Evolutionary conservation across 2,888 invertebrate genomes (phyloP).

Genomic region (Cephus runcator): DNA sequence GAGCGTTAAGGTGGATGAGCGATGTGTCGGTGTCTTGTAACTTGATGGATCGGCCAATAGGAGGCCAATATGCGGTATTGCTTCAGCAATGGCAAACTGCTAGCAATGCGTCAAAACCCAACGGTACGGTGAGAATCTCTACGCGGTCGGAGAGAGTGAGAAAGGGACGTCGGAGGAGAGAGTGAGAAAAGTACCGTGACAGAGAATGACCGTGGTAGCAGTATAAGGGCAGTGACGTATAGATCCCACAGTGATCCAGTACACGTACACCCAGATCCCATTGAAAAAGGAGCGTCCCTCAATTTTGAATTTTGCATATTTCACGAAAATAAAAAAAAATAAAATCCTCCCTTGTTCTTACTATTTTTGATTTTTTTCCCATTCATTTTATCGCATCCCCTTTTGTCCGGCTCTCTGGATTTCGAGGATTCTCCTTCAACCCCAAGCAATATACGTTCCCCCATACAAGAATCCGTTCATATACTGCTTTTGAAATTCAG

Average conservation of each 20-base stretch:
- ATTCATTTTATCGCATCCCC: not conserved
- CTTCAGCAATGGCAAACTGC: conserved; percentile 52
- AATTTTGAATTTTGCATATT: not conserved
- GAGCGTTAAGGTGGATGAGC: conserved; percentile 56
- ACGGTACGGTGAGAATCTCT: no score
- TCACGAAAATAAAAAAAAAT: no score
- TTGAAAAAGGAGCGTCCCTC: not conserved
- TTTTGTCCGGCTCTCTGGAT: no score
- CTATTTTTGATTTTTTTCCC: not conserved
- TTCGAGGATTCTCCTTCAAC: no score
- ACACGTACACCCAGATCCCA: not conserved
- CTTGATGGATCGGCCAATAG: conserved; percentile 58
- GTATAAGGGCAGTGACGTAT: not conserved
- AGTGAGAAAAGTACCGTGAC: not conserved
- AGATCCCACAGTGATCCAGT: not conserved
- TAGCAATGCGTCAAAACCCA: conserved; percentile 51
- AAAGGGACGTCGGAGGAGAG: not conserved
- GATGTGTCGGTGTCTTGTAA: conserved; percentile 51
- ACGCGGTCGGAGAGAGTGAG: not conserved
- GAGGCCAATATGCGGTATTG: conserved; percentile 55
- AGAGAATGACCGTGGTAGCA: not conserved
- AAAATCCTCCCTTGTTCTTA: no score
- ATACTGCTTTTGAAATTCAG: not conserved
- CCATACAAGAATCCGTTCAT: not conserved
- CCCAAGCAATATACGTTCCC: not conserved